Conservation (phyloP, 2,797 vertebrate species). For the Pangasius djambal region DNA sequence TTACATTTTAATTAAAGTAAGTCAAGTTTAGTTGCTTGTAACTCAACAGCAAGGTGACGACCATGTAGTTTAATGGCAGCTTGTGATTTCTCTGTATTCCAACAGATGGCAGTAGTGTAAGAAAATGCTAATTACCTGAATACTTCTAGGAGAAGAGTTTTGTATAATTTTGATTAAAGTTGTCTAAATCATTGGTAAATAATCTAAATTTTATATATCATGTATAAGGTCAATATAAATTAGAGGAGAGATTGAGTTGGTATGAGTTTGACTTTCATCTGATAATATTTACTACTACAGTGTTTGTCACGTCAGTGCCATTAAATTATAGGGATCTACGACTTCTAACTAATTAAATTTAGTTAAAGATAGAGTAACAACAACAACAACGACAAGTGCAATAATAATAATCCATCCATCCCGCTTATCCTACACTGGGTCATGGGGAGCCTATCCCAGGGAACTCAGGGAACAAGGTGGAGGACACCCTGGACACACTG, state of each 20-base stretch:
- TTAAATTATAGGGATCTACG: neutral
- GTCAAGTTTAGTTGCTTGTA: neutral
- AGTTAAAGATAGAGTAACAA: neutral
- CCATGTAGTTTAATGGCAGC: neutral
- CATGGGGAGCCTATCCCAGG: no score
- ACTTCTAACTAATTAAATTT: neutral
- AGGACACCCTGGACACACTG: no score
- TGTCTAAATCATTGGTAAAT: neutral
- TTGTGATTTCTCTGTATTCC: neutral
- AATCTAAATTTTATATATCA: neutral
- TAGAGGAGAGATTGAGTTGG: neutral
- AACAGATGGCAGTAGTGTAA: slow-evolving; percentile 3
- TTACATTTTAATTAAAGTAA: neutral
- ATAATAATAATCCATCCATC: no score
- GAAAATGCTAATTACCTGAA: neutral
- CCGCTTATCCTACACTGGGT: no score
- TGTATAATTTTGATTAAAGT: neutral
- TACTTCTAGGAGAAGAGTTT: neutral
- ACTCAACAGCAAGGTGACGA: neutral
- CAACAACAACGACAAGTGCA: no score
- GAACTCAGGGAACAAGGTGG: no score
- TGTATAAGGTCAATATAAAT: neutral
- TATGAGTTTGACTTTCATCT: neutral
- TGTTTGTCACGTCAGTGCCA: neutral
- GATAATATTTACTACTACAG: neutral